Evolutionary conservation across 2,113 vertebrate genomes (phyloP).

Genomic region (Chelonoidis abingdonii): DNA sequence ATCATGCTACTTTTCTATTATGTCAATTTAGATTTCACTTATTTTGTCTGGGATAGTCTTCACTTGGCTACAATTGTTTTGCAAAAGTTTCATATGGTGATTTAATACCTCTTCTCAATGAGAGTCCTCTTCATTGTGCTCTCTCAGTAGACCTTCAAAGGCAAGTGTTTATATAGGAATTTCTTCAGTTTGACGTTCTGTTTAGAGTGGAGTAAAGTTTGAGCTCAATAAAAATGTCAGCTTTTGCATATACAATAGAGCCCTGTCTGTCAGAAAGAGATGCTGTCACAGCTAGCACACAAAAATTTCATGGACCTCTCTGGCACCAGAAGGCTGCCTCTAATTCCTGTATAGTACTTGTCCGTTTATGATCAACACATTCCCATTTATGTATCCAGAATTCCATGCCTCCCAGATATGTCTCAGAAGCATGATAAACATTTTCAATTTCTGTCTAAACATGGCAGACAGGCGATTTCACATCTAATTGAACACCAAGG

Average conservation of each 20-base stretch:
- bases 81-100: constrained; percentile 11
- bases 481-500: not conserved
- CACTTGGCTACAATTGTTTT: constrained; percentile 27
- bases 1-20: not conserved
- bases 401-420: not conserved
- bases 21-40: constrained; percentile 31
- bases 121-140: not conserved
- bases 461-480: not conserved
- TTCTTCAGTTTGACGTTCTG: not conserved
- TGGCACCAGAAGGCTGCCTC: not conserved
- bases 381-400: not conserved
- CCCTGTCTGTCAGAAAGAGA: not conserved
- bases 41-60: constrained; percentile 40
- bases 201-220: not conserved
- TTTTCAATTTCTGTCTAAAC: not conserved
- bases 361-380: not conserved
- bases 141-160: not conserved
- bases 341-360: not conserved
- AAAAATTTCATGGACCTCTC: not conserved
- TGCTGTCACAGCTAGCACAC: not conserved
- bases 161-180: not conserved
- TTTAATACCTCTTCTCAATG: not conserved
- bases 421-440: accelerated
- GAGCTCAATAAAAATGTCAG: not conserved
- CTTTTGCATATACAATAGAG: not conserved